These are phyloP conservation scores for Oryzias woworae DNA, from an alignment of 2,113 vertebrate genomes.

Conservation along the genomic window DNA sequence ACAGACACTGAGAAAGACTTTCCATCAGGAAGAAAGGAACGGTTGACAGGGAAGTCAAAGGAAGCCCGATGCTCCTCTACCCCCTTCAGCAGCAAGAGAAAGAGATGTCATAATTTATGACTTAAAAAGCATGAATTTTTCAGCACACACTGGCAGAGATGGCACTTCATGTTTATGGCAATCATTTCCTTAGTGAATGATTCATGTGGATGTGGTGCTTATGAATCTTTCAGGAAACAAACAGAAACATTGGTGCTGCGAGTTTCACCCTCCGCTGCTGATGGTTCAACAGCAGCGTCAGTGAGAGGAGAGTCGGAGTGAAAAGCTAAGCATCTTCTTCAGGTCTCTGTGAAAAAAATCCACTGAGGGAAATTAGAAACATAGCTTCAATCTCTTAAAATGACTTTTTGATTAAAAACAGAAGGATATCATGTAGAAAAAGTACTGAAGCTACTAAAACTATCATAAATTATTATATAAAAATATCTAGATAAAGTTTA, in stretches of 20 bases:
- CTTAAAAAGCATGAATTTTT: constrained; percentile 77
- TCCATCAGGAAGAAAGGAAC: constrained; percentile 27
- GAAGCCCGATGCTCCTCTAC: constrained; percentile 4
- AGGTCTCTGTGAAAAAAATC: too few relatives aligned
- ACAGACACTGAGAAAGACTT: background rate
- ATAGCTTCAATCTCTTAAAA: too few relatives aligned
- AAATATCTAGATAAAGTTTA: too few relatives aligned
- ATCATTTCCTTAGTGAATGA: constrained; percentile 77
- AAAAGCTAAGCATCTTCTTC: too few relatives aligned
- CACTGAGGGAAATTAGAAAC: too few relatives aligned
- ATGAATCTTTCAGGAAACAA: constrained; percentile 76
- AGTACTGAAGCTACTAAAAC: too few relatives aligned
- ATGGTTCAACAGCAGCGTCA: constrained; percentile 9
- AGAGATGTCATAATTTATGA: constrained; percentile 76
- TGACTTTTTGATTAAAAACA: too few relatives aligned
- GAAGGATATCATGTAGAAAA: too few relatives aligned
- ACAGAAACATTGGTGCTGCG: constrained; percentile 62
- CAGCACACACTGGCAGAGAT: constrained; percentile 70
- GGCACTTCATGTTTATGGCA: constrained; percentile 76
- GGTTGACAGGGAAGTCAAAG: constrained; percentile 31
- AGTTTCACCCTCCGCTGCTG: constrained; percentile 29
- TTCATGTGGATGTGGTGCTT: constrained; percentile 68
- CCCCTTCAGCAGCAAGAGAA: constrained; percentile 30
- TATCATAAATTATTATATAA: too few relatives aligned
- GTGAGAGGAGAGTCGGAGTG: background rate